Conservation (phyloP, 2,113 vertebrate genomes). For the Takifugu flavidus region DNA sequence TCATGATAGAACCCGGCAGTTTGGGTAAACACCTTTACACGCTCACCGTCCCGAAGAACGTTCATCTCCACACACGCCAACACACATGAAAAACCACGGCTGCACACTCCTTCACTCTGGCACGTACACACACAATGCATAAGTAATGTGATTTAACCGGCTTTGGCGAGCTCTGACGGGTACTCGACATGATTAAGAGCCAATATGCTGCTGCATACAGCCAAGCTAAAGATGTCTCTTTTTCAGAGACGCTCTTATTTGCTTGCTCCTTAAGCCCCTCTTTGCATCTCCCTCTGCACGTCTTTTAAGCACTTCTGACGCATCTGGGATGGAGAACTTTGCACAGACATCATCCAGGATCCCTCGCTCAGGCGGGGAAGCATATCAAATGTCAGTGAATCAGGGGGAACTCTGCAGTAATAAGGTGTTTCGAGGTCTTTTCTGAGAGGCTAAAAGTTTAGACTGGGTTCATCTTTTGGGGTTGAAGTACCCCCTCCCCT, state of each 20-base stretch:
- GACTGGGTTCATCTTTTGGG: conserved; percentile 54
- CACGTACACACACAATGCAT: conserved; percentile 55
- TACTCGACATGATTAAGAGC: conserved; percentile 75
- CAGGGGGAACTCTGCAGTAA: conserved; percentile 48
- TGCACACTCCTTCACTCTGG: conserved; percentile 39
- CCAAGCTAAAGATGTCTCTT: conserved; percentile 71
- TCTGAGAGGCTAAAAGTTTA: conserved; percentile 60
- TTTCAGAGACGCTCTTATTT: conserved; percentile 58
- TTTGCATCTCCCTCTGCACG: conserved; percentile 69
- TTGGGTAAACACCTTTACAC: conserved; percentile 8
- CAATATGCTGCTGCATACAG: conserved; percentile 62
- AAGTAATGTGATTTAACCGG: conserved; percentile 79
- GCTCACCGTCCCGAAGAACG: background rate
- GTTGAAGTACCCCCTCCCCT: conserved; percentile 26
- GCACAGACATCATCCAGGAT: conserved; percentile 56
- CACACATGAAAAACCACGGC: background rate
- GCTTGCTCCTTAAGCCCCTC: conserved; percentile 72
- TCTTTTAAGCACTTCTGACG: conserved; percentile 74
- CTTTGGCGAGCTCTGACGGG: conserved; percentile 73
- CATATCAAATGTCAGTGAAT: conserved; percentile 70
- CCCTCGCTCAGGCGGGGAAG: conserved; percentile 56
- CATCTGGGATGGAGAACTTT: conserved; percentile 50
- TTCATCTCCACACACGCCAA: background rate
- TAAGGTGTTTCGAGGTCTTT: conserved; percentile 61
- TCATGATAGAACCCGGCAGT: conserved; percentile 25